phyloP scores from a whole-genome alignment of 2,797 vertebrate species.

The Hydrophis major region DNA sequence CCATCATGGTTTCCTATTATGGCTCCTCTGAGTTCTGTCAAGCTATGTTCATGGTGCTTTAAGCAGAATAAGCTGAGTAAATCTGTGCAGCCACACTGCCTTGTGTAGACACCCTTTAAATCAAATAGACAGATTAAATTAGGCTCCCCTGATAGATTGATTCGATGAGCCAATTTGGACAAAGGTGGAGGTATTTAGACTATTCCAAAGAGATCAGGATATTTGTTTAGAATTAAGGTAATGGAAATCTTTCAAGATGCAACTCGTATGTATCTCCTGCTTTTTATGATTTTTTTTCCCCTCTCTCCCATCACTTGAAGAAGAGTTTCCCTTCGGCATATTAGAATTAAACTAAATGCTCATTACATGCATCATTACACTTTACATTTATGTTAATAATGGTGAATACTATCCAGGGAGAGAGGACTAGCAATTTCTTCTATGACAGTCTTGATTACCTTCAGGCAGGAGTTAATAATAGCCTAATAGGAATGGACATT shows the following conservation, averaged over 20 bases:
- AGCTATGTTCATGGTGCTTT: conserved; percentile 42
- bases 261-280: neutral
- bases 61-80: conserved; percentile 53
- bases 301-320: neutral
- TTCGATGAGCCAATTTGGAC: conserved; percentile 51
- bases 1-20: conserved; percentile 19
- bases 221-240: conserved; percentile 33
- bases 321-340: neutral
- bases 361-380: neutral
- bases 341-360: neutral
- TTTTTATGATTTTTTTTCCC: neutral
- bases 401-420: neutral
- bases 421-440: neutral
- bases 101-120: conserved; percentile 33
- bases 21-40: conserved; percentile 20
- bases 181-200: conserved; percentile 9
- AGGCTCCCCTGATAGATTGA: conserved; percentile 54
- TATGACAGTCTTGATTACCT: neutral
- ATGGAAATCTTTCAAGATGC: conserved; percentile 32
- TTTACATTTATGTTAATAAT: neutral
- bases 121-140: conserved; percentile 56
- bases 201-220: neutral
- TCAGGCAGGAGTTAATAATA: neutral
- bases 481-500: neutral
- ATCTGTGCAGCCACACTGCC: conserved; percentile 43